phyloP scores from a whole-genome alignment of 37 sponge, comb jelly and placozoan species.

The Crambe crambe region DNA sequence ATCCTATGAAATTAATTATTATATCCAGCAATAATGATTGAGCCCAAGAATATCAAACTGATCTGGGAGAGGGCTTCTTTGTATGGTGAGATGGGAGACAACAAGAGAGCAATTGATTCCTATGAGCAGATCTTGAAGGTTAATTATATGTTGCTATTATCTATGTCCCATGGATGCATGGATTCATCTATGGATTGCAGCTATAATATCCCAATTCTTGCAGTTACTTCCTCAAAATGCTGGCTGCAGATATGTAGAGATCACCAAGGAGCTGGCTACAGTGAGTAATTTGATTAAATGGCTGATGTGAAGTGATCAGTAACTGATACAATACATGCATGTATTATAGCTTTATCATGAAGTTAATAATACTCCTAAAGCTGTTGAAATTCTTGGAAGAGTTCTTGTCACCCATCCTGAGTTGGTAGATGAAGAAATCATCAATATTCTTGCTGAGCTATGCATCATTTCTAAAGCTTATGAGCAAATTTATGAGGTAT shows the following conservation, averaged over 20 bases:
- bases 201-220: not conserved
- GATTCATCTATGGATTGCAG: not conserved
- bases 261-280: slow-evolving; percentile 67
- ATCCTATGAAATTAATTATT: not conserved
- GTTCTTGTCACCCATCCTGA: slow-evolving; percentile 28
- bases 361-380: slow-evolving; percentile 23
- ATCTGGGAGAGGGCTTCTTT: slow-evolving; percentile 70
- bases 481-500: slow-evolving; percentile 47
- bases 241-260: slow-evolving; percentile 40
- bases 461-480: slow-evolving; percentile 60
- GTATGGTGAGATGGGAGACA: slow-evolving; percentile 29
- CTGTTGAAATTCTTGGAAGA: slow-evolving; percentile 40
- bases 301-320: not conserved
- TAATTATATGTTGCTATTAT: not conserved
- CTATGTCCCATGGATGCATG: not conserved
- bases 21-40: slow-evolving; percentile 39
- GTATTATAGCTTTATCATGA: slow-evolving; percentile 61
- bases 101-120: slow-evolving; percentile 59
- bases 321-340: not conserved
- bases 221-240: slow-evolving; percentile 40
- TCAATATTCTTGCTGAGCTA: slow-evolving; percentile 85
- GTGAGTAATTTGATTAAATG: slow-evolving; percentile 27
- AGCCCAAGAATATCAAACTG: slow-evolving; percentile 28
- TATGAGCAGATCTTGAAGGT: slow-evolving; percentile 24
- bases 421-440: slow-evolving; percentile 51